A percentile compares a stretch with the other conserved stretches of the same genome.
These are phyloP conservation scores for Drosophila orosa DNA, from an alignment of 1,140 invertebrate species.

Conservation along the genomic window DNA sequence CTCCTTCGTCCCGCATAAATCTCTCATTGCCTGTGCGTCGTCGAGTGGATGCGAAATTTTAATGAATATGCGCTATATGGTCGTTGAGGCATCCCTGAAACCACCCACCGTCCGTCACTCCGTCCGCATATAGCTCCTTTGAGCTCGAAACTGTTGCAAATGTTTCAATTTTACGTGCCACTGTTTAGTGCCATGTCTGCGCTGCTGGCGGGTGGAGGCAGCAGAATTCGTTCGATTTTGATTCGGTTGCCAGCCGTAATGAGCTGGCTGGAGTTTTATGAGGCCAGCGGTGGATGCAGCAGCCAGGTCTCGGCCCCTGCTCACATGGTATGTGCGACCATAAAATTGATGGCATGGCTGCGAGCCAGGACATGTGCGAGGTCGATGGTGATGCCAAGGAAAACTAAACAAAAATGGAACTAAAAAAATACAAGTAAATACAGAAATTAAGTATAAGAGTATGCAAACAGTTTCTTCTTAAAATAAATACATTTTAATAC, in stretches of 20 bases:
- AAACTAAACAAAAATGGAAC: not conserved
- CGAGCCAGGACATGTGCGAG: conserved; percentile 17
- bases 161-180: conserved; percentile 76
- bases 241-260: conserved; percentile 69
- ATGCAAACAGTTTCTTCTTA: not conserved
- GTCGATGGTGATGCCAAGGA: not conserved
- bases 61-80: conserved; percentile 72
- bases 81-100: conserved; percentile 18
- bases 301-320: conserved; percentile 20
- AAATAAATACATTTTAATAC: not conserved
- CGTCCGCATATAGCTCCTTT: conserved; percentile 20
- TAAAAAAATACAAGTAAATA: not conserved
- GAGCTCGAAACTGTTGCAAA: conserved; percentile 50
- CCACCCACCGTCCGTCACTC: conserved; percentile 10
- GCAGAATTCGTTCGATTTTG: conserved; percentile 64
- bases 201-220: conserved; percentile 20
- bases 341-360: conserved; percentile 71
- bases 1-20: conserved; percentile 54
- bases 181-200: conserved; percentile 56
- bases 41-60: conserved; percentile 61
- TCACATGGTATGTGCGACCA: conserved; percentile 56
- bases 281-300: conserved; percentile 56
- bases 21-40: conserved; percentile 52
- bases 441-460: too few relatives aligned
- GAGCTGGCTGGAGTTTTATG: conserved; percentile 69